Base-by-base conservation (phyloP, 64 coral and sea anemone species). In the Exaiptasia diaphana region DNA sequence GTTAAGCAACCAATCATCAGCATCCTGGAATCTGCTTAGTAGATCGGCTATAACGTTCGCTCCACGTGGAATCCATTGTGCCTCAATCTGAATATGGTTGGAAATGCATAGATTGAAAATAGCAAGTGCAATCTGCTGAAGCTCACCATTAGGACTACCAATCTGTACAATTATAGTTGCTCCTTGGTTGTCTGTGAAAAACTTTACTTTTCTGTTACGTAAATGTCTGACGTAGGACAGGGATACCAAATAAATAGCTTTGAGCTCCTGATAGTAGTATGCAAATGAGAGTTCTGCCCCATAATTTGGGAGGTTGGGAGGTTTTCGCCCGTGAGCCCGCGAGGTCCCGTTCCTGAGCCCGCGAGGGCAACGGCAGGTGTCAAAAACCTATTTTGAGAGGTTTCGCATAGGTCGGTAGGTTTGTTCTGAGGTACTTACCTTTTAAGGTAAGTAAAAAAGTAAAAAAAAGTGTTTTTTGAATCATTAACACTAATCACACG, bases 31-130 rank as follows among this genome's bases (percentile, higher is more conserved):
- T 0, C 82, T 30, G n/a, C 82, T 85, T 15, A 85, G 26, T 33
- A 30, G 26, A 74, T 74, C 82, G 18, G 68, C 68, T 38, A 11
- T 35, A 15, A 40, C 67, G 28, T 85, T 74, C 18, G 22, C 24
- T 8, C 22, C 17, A n/a, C 82, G 31, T 35, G 82, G 82, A 32
- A 85, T 31, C 49, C 82, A 85, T 38, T 85, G 24, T 0, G 45
- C 33, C 5, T 85, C 67, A 2, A 85, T 1, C 5, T 29, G 24
- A 31, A 74, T 85, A 55, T 49, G 34, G 28, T 59, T 44, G 9
- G 21, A 20, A 9, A 85, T 2, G 50, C 67, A 85, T 15, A 85
- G 18, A 7, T 43, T 26, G 50, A 85, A 85, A 23, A 85, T n/a
- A 0, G 4, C 25, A 21, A 74, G 2, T 26, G 82, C 52, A 24